Evolutionary conservation across 2,888 invertebrate species (phyloP), one percentile per base, ranked within the genome.

Genomic region (Drosophila buzzatii): DNA sequence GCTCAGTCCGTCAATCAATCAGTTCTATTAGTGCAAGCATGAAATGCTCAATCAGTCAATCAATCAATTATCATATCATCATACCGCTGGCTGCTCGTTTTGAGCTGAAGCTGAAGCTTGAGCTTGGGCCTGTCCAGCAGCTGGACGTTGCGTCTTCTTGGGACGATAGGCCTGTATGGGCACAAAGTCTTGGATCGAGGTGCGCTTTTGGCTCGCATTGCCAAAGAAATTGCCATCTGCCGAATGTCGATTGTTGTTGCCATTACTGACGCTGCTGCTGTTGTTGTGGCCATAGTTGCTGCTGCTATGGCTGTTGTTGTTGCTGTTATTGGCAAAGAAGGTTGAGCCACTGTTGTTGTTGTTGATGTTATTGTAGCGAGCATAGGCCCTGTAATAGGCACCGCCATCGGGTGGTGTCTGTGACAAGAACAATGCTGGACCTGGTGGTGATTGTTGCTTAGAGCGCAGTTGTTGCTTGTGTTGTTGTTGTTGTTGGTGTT

Each of bases 121-220:
- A n/a, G 27, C n/a, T n/a, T 4, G n/a, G 31, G n/a, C n/a, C 27
- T 27, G 7, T 2, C 20, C 51, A 5, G 10, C 7, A 18, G 10
- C 18, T 2, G 35, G 14, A 14, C 37, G 37, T 4, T 52, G 53
- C 2, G 64, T 9, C 20, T 56, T 68, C 49, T 68, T 84, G 5
- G 81, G 71, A 3, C 85, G 73, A 55, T 82, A 85, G 7, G 86
- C 86, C 68, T 85, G 85, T 1, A 72, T 86, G 57, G 85, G 85
- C 52, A 85, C 85, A 74, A 85, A 85, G 39, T 81, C 86, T 33
- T 81, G 63, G 14, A 87, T 81, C 53, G 76, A 55, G 10, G 74
- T 66, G 4, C 67, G 73, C 8, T 58, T 51, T 18, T 33, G 42
- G 63, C 9, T 16, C 9, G 10, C 1, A 49, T 42, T 42, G 44